phyloP scores from a whole-genome alignment of 2,113 vertebrate genomes.

The Channa argus region DNA sequence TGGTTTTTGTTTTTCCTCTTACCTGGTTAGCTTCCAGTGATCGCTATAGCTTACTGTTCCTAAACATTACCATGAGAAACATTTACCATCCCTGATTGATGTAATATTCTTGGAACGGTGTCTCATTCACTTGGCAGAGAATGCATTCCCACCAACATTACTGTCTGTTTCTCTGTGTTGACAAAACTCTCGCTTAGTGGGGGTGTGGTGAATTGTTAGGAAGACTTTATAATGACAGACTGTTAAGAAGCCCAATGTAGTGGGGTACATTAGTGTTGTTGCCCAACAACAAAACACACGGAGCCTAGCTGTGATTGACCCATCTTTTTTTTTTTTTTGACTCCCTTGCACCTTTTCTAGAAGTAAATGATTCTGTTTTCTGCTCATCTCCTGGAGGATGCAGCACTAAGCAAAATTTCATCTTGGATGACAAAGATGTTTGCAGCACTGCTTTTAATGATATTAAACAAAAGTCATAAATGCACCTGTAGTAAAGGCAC shows the following conservation, averaged over 20 bases:
- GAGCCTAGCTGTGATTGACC: too few species aligned
- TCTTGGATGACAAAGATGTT: not conserved
- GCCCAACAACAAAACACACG: not conserved
- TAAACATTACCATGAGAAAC: constrained; percentile 42
- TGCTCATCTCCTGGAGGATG: not conserved
- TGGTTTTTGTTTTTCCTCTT: not conserved
- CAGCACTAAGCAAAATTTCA: not conserved
- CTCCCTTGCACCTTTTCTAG: not conserved
- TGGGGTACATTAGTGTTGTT: constrained; percentile 7
- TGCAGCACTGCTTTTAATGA: not conserved
- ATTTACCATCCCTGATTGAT: constrained; percentile 52
- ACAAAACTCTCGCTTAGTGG: constrained; percentile 38
- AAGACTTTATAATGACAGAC: constrained; percentile 35
- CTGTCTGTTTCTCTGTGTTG: constrained; percentile 33
- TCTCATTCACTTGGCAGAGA: constrained; percentile 53
- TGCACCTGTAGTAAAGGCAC: not conserved
- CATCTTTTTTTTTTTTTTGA: constrained; percentile 4
- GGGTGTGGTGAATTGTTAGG: constrained; percentile 24
- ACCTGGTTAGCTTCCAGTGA: not conserved
- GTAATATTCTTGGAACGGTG: constrained; percentile 55
- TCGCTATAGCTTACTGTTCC: constrained; percentile 8
- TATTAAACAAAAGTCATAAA: not conserved
- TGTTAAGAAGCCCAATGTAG: constrained; percentile 29
- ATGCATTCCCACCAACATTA: constrained; percentile 6
- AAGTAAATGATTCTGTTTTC: not conserved